Base-by-base conservation (phyloP, 2,797 vertebrate genomes). In the Clamator glandarius region DNA sequence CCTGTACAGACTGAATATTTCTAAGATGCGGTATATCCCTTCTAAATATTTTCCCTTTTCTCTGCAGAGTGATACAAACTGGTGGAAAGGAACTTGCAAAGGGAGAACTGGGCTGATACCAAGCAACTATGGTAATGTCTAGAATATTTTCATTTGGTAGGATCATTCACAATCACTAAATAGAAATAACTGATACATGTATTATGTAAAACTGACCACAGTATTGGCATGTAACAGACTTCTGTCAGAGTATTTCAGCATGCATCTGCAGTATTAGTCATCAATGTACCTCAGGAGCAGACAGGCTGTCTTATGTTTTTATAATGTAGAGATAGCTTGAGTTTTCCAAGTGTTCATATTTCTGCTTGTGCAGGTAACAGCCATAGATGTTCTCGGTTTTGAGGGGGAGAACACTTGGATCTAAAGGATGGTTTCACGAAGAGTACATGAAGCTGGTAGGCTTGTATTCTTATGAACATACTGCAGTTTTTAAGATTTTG, bases 81-180 rank as follows among this genome's bases (percentile, higher is more conserved):
- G 99, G 99, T 99, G 99, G 99, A 99, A 99, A 96, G 99, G 99
- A 70, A 99, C 99, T 21, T 99, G 98, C 95, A 98, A 98, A 97
- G 99, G 99, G 95, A 98, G 99, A 95, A 99, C 98, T 35, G 99
- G 99, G 87, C 98, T 99, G 50, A 99, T 99, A 97, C 99, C 99
- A 84, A 99, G 99, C 97, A 99, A 99, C 96, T 99, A 99, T 74
- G 99, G 99, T 99, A 97, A 97, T 98, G 97, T 80, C 23, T 82
- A 59, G 25, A 94, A 59, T 93, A 44, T 78, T 94, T 83, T 89
- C 20, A 17, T 92, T 87, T 90, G 20, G 12, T 69, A 74, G 57
- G 46, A 29, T 89, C 10, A 90, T 86, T 52, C 11, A 54, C 12
- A 58, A 12, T 39, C 16, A 39, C 35, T 70, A 42, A 54, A 41